Evolutionary conservation across 2,797 vertebrate species (phyloP).

Genomic region (Brachymystax lenok): DNA sequence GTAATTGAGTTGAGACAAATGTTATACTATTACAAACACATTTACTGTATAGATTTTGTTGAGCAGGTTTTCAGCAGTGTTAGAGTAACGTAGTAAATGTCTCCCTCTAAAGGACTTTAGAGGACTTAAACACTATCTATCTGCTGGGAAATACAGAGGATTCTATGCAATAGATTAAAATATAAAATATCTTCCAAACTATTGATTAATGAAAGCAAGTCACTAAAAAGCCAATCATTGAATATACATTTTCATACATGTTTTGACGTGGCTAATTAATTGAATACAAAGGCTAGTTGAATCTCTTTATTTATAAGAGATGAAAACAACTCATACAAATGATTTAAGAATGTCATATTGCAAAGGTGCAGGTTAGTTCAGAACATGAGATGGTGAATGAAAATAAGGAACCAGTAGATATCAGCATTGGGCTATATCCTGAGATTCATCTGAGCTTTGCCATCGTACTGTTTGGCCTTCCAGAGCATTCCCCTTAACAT

Average conservation of each 20-base stretch:
- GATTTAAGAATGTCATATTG: neutral
- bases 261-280: neutral
- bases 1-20: neutral
- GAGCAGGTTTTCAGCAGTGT: neutral
- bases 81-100: neutral
- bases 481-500: neutral
- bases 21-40: neutral
- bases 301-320: neutral
- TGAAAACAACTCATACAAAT: neutral
- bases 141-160: neutral
- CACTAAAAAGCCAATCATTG: neutral
- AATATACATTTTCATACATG: neutral
- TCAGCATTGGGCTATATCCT: conserved; percentile 1
- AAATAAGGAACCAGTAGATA: neutral
- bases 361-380: neutral
- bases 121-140: neutral
- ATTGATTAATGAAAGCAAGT: neutral
- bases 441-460: neutral
- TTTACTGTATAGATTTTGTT: neutral
- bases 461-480: neutral
- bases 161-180: neutral
- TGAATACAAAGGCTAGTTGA: neutral
- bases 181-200: neutral
- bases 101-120: conserved; percentile 27
- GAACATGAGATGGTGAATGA: neutral